Base-by-base conservation (phyloP, 2,888 invertebrate species). In the Pollenia labialis region DNA sequence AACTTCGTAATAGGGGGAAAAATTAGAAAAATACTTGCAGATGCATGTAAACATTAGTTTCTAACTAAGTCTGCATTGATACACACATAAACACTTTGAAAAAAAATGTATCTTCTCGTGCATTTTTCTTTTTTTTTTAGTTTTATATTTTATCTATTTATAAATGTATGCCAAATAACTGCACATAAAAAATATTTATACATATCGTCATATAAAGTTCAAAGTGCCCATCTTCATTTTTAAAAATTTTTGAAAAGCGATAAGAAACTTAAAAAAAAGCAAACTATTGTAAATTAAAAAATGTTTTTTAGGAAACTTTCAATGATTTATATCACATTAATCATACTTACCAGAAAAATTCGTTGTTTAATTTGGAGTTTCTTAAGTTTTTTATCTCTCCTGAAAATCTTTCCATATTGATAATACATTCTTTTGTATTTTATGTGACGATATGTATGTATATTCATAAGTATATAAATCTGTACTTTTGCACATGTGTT, bases 131-230 rank as follows among this genome's bases (percentile, higher is more conserved):
- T 50, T 54, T 62, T 2, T 62, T 62, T 40, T 18, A 18, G 7
- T 48, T 52, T 44, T 44, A 6, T 46, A n/a, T 44, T 66, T 10
- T 56, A 68, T 56, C 23, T 80, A 74, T 44, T 16, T 58, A 48
- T 42, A 80, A 75, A 72, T 84, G 32, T 54, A 42, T 60, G 58
- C 54, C 72, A 75, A 77, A 62, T 80, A 54, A 64, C 23, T 75
- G 48, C 18, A 62, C 60, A 69, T 56, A 42, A 42, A 62, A 52
- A 42, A 69, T 32, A 40, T 72, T 12, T 52, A 50, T 60, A 16
- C 50, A 44, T 16, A 23, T 23, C 2, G 23, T 23, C 23, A 23
- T 2, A 23, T 23, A 23, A 23, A 23, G 3, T 23, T 1, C 2
- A 23, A 23, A 23, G 23, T 2, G 2, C 23, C 23, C 3, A 23